Percentiles rank a stretch among this genome's conserved stretches.
These are phyloP conservation scores for Plagiodera versicolora DNA, from an alignment of 2,888 invertebrate species.

Conservation along the genomic window DNA sequence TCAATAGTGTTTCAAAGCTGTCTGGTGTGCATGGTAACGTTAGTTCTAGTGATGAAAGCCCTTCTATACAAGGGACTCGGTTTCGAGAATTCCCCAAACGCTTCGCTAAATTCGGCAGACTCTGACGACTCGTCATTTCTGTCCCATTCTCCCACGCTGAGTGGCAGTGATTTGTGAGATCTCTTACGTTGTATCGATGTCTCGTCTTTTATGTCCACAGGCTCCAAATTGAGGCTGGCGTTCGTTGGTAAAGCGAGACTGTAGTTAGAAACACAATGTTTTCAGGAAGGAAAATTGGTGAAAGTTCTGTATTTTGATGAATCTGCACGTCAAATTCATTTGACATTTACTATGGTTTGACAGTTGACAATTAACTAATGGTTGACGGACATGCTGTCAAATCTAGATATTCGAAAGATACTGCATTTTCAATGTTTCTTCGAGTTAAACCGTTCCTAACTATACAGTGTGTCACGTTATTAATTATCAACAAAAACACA, in stretches of 20 bases:
- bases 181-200: conserved; percentile 27
- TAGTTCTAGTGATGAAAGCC: conserved; percentile 48
- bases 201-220: conserved; percentile 25
- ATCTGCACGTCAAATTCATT: too few relatives aligned
- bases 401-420: too few relatives aligned
- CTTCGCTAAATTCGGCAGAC: conserved; percentile 2
- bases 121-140: background rate
- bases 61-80: conserved; percentile 39
- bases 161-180: conserved; percentile 30
- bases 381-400: too few relatives aligned
- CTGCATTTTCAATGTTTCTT: too few relatives aligned
- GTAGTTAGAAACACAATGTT: background rate
- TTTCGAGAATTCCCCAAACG: conserved; percentile 2
- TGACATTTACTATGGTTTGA: too few relatives aligned
- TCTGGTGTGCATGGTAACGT: conserved; percentile 40
- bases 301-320: too few relatives aligned
- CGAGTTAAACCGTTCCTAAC: too few relatives aligned
- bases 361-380: too few relatives aligned
- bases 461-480: too few relatives aligned
- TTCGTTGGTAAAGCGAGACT: conserved; percentile 14
- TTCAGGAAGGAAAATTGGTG: too few relatives aligned
- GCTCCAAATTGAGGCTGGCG: conserved; percentile 27
- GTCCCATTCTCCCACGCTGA: background rate
- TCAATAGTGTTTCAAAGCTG: background rate
- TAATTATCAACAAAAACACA: too few relatives aligned